A percentile compares a stretch with the other conserved stretches of the same genome.
Conservation (phyloP, 2,113 vertebrate genomes). For the Sterrhoptilus dennistouni region DNA sequence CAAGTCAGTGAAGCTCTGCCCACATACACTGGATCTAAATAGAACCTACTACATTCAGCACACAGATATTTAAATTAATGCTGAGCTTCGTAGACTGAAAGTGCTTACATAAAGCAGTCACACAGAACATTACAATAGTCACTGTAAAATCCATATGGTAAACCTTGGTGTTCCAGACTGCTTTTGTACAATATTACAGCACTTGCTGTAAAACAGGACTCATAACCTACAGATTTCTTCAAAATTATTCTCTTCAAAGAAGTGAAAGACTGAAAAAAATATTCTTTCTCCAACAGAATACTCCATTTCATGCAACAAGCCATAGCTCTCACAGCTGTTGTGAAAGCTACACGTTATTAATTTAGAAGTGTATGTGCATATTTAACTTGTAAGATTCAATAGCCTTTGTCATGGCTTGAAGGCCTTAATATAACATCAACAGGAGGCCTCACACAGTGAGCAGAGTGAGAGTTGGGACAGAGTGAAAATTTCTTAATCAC, state of each 20-base stretch:
- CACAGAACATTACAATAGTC: background rate
- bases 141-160: background rate
- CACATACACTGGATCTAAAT: background rate
- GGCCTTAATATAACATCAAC: background rate
- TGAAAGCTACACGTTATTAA: background rate
- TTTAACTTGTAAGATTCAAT: background rate
- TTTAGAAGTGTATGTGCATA: background rate
- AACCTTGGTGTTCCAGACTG: background rate
- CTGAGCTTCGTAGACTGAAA: background rate
- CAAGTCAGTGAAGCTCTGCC: background rate
- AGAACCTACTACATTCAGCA: background rate
- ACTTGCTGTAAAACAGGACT: background rate
- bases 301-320: background rate
- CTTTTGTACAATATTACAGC: background rate
- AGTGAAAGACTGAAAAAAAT: background rate
- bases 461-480: background rate
- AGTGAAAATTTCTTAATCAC: background rate
- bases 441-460: background rate
- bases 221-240: background rate
- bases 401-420: background rate
- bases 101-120: background rate
- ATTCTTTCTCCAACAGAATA: background rate
- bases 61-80: background rate
- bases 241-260: background rate
- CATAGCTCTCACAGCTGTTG: background rate